These are phyloP conservation scores for Tipula lateralis DNA, from an alignment of 2,888 invertebrate species.

Conservation along the genomic window DNA sequence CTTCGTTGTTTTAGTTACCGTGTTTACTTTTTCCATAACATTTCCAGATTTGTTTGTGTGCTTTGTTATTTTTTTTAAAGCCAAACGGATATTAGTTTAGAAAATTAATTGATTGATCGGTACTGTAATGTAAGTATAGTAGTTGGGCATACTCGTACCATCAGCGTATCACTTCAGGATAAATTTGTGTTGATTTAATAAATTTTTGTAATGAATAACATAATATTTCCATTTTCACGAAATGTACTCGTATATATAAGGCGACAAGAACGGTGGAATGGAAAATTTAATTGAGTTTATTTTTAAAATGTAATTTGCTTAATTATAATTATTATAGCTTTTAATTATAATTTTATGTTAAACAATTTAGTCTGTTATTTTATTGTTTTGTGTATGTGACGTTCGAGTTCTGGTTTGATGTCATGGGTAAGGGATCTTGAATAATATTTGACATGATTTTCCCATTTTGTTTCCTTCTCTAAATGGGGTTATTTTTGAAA, in stretches of 20 bases:
- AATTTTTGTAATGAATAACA: neutral
- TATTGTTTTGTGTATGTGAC: neutral
- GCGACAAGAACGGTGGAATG: neutral
- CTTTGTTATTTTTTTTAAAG: neutral
- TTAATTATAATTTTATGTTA: slow-evolving; percentile 19
- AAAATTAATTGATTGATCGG: neutral
- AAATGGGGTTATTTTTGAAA: neutral
- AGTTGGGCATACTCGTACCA: too few relatives aligned
- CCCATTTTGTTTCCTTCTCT: neutral
- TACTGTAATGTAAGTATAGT: neutral
- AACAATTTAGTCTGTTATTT: neutral
- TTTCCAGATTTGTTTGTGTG: neutral
- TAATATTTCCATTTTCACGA: neutral
- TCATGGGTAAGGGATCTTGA: neutral
- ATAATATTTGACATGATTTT: neutral
- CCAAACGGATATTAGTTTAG: neutral
- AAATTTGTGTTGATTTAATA: neutral
- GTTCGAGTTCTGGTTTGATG: neutral
- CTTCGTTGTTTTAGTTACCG: neutral
- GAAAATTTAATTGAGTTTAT: neutral
- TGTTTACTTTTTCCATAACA: neutral
- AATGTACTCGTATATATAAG: neutral
- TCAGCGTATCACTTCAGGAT: neutral
- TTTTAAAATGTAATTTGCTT: neutral
- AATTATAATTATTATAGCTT: neutral